Evolutionary conservation across 2,888 invertebrate species (phyloP), one percentile per base, ranked within the genome.

Genomic region (Zeuzera pyrina): DNA sequence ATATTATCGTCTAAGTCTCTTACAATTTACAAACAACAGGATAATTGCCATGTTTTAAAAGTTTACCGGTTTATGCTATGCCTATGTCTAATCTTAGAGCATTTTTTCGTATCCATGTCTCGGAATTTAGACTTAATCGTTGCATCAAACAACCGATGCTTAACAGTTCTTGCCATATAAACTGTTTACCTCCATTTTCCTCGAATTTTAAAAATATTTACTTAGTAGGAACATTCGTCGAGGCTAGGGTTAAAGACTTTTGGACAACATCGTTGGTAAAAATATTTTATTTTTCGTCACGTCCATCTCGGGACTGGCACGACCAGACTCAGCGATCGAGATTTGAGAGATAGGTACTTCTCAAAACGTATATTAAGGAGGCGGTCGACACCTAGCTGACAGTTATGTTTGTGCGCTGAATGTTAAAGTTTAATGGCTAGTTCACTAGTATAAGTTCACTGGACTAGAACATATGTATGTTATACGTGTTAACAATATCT

Each of bases 241-340:
- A 71, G 67, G 71, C 66, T 57, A 60, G 63, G 56, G 57, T 72
- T 60, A 57, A 63, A 60, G 43, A 49, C 46, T 52, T 47, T n/a
- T n/a, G n/a, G n/a, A n/a, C 34, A 40, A 52, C 34, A 45, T 38
- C 53, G 47, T 43, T 44, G 41, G 51, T 51, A 54, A 58, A 56
- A 63, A 49, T 55, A 60, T 62, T 57, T 57, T 53, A 43, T 53
- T 57, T 57, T 62, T 58, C 42, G 51, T 56, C 61, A 57, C 52
- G 58, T 61, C 49, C 36, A 57, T 57, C 50, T 62, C 39, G 16
- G 32, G 39, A 38, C 36, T 29, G 44, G 41, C n/a, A n/a, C n/a
- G n/a, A n/a, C n/a, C 42, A 33, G 36, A 32, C 32, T 33, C 28
- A 30, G 34, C 32, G 41, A 49, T 48, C 30, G 38, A 42, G 37